Base-by-base conservation (phyloP, 2,797 vertebrate genomes). In the Nasua narica region DNA sequence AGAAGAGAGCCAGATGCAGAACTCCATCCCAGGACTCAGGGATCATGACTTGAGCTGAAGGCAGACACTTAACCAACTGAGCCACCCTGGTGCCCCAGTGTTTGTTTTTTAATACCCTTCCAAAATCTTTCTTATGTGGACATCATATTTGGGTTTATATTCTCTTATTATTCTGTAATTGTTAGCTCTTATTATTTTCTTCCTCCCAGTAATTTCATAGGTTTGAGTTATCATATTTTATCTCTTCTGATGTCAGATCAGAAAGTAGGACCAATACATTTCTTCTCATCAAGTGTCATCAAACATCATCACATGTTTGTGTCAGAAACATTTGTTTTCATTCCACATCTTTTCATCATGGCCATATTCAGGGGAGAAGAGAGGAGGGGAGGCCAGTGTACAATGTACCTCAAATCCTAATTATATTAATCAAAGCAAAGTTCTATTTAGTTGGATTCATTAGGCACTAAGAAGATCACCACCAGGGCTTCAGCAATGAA, bases 291-390 rank as follows among this genome's bases (percentile, higher is more conserved):
- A 76, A 81, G 83, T 74, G 35, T 87, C 79, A 87, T 48, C 92
- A 92, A 70, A 89, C 7, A 90, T 69, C 70, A 91, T 92, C 82
- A 82, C 74, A 67, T 82, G 72, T 92, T 96, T 95, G 40, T 56
- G 48, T 91, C 76, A 72, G 62, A 88, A 87, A 58, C 35, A 87
- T 69, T 95, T n/a, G 6, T 77, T 93, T 84, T 86, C 84, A n/a
- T 90, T 92, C 76, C 50, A 84, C 21, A 90, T 89, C 70, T 96
- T 87, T 94, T 96, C 76, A 94, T 86, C 56, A 54, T 78, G 58
- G 60, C 25, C 62, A 12, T 76, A 43, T 77, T 54, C 12, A 43
- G 21, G n/a, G 40, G 76, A 32, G 21, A 90, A 52, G 15, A 72
- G 19, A 43, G 35, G 23, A 78, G 92, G 72, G 35, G 52, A 77